phyloP scores from a whole-genome alignment of 2,113 vertebrate genomes.

The Illadopsis cleaveri region DNA sequence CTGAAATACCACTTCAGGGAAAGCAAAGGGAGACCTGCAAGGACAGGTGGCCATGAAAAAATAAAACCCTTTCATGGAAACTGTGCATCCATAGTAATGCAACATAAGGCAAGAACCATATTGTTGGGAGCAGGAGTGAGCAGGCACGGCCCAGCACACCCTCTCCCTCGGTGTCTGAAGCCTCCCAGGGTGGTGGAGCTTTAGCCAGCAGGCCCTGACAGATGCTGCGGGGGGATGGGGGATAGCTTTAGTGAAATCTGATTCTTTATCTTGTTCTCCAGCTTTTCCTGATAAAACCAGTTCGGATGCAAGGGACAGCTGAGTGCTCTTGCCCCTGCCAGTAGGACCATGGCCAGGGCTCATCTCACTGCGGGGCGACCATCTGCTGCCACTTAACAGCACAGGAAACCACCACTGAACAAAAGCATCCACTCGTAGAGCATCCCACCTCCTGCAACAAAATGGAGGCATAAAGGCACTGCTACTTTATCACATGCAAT shows the following conservation, averaged over 20 bases:
- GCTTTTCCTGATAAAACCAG: slow-evolving; percentile 64
- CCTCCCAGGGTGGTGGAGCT: neutral
- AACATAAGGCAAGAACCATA: slow-evolving; percentile 44
- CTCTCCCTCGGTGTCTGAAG: slow-evolving; percentile 11
- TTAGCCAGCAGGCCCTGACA: slow-evolving; percentile 46
- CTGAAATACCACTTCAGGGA: neutral
- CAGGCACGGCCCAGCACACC: neutral
- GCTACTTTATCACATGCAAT: neutral
- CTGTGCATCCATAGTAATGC: slow-evolving; percentile 4
- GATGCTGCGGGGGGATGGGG: slow-evolving; percentile 49
- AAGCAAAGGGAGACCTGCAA: neutral
- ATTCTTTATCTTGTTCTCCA: slow-evolving; percentile 56
- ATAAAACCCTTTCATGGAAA: neutral
- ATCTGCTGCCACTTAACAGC: slow-evolving; percentile 71
- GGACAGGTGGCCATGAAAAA: slow-evolving; percentile 15
- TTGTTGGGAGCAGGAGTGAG: neutral
- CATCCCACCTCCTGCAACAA: slow-evolving; percentile 53
- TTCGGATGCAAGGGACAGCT: slow-evolving; percentile 58
- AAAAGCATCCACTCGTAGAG: slow-evolving; percentile 48
- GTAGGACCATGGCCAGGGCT: slow-evolving; percentile 68
- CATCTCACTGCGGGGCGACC: slow-evolving; percentile 59
- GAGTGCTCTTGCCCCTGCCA: slow-evolving; percentile 67
- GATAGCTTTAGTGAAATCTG: slow-evolving; percentile 38
- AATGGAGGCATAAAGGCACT: slow-evolving; percentile 27
- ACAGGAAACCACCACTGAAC: slow-evolving; percentile 68